Base-by-base conservation (phyloP, 1,140 invertebrate species). In the Calliphora vicina region DNA sequence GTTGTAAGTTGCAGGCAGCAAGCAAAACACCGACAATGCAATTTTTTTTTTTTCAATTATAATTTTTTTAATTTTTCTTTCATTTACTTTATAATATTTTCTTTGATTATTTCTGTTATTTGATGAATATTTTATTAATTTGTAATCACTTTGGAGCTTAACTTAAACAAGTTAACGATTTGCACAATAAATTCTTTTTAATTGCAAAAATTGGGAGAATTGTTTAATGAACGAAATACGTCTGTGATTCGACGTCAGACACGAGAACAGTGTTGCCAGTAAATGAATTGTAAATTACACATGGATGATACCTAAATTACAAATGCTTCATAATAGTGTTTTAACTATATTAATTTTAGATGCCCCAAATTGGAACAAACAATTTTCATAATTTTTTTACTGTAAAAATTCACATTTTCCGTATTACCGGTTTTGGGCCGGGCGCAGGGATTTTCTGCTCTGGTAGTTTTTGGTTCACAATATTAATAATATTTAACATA, bases 1-100 rank as follows among this genome's bases (percentile, higher is more conserved):
- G 61, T 67, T 67, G 23, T 67, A 17, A 74, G 26, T 13, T 74
- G 72, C 67, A 71, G n/a, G 67, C 72, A 27, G 67, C 72, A 27
- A 29, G 25, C 25, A 74, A 74, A 74, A 74, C 25, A 74, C 25
- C 72, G 72, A 74, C 72, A 74, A 78, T 43, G 74, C 74, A 78
- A 76, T 78, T 78, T 78, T 78, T 78, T 78, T 78, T 6, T 57
- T 35, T 12, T 23, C 23, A 78, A 25, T 25, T 78, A 10, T 43
- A 43, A 25, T 45, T 78, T 78, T 45, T 23, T 45, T 67, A 23
- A 2, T 78, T 45, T 78, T 43, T 74, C 12, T 74, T 8, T 13
- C 9, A 67, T 67, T 67, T n/a, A 23, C 17, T 15, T 61, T 13
- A 17, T 17, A 17, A 17, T 61, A 23, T 67, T 67, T 25, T 23